phyloP scores from a whole-genome alignment of 1,140 invertebrate species.

The Neodiprion fabricii region DNA sequence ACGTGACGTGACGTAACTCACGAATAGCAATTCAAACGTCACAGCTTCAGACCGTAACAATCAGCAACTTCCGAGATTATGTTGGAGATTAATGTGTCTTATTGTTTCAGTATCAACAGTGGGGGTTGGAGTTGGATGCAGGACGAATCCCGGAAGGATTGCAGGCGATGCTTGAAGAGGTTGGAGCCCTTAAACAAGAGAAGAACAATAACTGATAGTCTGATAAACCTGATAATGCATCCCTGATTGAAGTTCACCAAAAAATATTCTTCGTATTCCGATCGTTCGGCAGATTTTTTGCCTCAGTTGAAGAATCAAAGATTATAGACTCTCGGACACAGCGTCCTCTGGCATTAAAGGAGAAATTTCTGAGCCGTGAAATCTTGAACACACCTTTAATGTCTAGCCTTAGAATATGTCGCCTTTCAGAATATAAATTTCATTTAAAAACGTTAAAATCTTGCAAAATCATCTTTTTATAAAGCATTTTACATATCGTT shows the following conservation, averaged over 20 bases:
- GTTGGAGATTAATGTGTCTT: no score
- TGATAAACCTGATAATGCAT: not conserved
- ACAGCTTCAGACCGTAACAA: no score
- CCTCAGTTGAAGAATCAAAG: not conserved
- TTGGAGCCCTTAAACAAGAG: conserved; percentile 70
- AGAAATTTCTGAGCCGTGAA: not conserved
- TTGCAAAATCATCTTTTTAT: not conserved
- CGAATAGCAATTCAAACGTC: no score
- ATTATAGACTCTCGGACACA: not conserved
- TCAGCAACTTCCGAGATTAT: no score
- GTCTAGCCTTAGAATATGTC: conserved; percentile 5
- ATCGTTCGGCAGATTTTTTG: not conserved
- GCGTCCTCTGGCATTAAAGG: not conserved
- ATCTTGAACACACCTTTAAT: not conserved
- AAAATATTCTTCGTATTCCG: not conserved
- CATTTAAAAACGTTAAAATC: not conserved
- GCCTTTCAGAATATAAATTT: conserved; percentile 1
- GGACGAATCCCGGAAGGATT: conserved; percentile 79
- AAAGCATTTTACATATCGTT: not conserved
- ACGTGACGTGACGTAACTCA: not conserved
- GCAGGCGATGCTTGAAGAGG: conserved; percentile 76
- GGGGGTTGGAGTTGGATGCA: conserved; percentile 81
- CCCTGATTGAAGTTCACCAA: not conserved
- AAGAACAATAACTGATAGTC: conserved; percentile 34
- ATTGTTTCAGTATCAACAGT: conserved; percentile 77